These are phyloP conservation scores for Drosophila leonis DNA, from an alignment of 2,888 invertebrate genomes.

Conservation along the genomic window DNA sequence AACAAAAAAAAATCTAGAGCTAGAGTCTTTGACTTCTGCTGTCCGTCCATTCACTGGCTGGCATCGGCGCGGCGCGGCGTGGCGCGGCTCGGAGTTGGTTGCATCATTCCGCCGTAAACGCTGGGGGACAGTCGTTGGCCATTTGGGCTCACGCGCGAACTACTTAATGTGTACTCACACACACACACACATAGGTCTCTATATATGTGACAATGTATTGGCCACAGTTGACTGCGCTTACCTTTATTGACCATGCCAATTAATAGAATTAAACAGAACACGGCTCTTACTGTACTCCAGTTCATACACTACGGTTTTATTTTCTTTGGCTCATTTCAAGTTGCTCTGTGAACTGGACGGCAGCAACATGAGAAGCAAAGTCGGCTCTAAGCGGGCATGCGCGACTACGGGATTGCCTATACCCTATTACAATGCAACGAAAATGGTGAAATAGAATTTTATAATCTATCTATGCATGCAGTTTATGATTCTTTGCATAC, in stretches of 20 bases:
- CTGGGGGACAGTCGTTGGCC: constrained; percentile 1
- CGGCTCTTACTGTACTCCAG: constrained; percentile 63
- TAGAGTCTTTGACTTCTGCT: constrained; percentile 5
- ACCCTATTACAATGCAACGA: background rate
- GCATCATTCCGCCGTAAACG: constrained; percentile 5
- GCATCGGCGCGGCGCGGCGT: background rate
- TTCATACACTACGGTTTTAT: constrained; percentile 49
- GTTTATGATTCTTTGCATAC: too few relatives aligned
- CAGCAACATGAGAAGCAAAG: constrained; percentile 10
- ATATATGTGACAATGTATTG: constrained; percentile 18
- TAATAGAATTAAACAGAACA: constrained; percentile 69
- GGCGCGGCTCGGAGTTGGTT: background rate
- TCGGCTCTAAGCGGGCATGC: background rate
- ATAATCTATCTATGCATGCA: too few relatives aligned
- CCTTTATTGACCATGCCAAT: constrained; percentile 59
- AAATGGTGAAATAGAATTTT: background rate
- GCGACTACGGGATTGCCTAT: constrained; percentile 4
- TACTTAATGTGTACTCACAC: background rate
- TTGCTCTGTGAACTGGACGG: constrained; percentile 54
- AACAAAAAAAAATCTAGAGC: background rate
- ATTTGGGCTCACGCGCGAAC: constrained; percentile 4
- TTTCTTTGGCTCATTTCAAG: constrained; percentile 40
- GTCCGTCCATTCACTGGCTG: constrained; percentile 1
- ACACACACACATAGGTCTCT: background rate
- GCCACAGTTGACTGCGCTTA: constrained; percentile 52